A percentile compares a stretch with the other conserved stretches of the same genome.
These are phyloP conservation scores for Pagrus major DNA, from an alignment of 2,113 vertebrate species.

Conservation along the genomic window DNA sequence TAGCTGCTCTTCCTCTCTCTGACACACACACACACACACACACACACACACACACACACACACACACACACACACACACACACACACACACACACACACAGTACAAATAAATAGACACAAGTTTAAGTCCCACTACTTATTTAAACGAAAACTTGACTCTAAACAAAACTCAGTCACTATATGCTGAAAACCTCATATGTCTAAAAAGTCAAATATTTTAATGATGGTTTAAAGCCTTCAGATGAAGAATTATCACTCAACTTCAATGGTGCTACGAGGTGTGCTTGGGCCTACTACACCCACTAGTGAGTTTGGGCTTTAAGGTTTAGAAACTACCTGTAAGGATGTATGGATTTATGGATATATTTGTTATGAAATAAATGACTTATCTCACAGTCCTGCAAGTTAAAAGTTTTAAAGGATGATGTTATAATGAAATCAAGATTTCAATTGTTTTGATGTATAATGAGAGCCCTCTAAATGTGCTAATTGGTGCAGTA, in stretches of 20 bases:
- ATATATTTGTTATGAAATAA: slow-evolving; percentile 2
- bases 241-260: not conserved
- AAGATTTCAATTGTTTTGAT: slow-evolving; percentile 1
- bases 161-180: not conserved
- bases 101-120: slow-evolving; percentile 44
- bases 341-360: no score
- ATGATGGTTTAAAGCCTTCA: not conserved
- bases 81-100: no score
- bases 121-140: not conserved
- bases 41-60: no score
- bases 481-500: slow-evolving; percentile 15
- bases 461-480: slow-evolving; percentile 14
- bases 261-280: not conserved
- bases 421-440: not conserved
- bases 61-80: no score
- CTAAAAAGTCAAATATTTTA: slow-evolving; percentile 1
- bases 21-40: slow-evolving; percentile 16
- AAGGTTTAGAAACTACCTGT: slow-evolving; percentile 10
- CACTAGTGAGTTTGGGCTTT: not conserved
- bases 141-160: slow-evolving; percentile 16
- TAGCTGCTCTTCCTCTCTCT: slow-evolving; percentile 30
- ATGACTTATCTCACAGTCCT: not conserved
- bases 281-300: not conserved
- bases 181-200: not conserved
- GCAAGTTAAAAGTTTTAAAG: not conserved